phyloP scores from a whole-genome alignment of 2,888 invertebrate species.

The Abscondita cerata region DNA sequence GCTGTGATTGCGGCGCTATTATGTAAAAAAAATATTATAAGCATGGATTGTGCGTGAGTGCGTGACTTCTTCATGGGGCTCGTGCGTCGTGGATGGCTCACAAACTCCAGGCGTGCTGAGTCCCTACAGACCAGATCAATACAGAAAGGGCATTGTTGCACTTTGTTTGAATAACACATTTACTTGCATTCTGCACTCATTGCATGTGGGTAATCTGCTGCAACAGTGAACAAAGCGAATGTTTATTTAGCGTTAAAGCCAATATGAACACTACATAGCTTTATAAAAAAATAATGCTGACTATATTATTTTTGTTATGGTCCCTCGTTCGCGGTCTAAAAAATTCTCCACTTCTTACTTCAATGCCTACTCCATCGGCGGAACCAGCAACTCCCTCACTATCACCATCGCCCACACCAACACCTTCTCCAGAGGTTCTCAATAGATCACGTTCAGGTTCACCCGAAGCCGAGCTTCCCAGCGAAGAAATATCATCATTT shows the following conservation, averaged over 20 bases:
- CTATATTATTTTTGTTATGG: slow-evolving; percentile 69
- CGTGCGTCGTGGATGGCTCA: slow-evolving; percentile 34
- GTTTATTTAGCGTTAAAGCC: background rate
- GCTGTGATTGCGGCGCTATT: slow-evolving; percentile 29
- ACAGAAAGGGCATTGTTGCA: slow-evolving; percentile 44
- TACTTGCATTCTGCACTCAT: slow-evolving; percentile 24
- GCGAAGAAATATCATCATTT: slow-evolving; percentile 44
- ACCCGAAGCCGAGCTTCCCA: slow-evolving; percentile 53
- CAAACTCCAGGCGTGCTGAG: slow-evolving; percentile 33
- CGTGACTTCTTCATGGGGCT: slow-evolving; percentile 34
- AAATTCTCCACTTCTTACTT: slow-evolving; percentile 43
- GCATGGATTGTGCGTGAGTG: slow-evolving; percentile 35
- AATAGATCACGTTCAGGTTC: slow-evolving; percentile 47
- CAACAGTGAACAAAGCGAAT: slow-evolving; percentile 8
- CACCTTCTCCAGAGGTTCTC: slow-evolving; percentile 51
- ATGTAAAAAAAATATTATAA: slow-evolving; percentile 21
- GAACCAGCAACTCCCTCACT: slow-evolving; percentile 57
- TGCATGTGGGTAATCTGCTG: slow-evolving; percentile 5
- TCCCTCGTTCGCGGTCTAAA: slow-evolving; percentile 67
- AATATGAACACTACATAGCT: slow-evolving; percentile 29
- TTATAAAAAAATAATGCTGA: slow-evolving; percentile 61
- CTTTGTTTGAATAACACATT: slow-evolving; percentile 37
- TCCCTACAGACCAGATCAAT: slow-evolving; percentile 40
- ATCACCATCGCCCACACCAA: slow-evolving; percentile 60
- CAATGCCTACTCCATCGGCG: slow-evolving; percentile 26